Evolutionary conservation across 2,113 vertebrate species (phyloP).

Genomic region (Octodon degus): DNA sequence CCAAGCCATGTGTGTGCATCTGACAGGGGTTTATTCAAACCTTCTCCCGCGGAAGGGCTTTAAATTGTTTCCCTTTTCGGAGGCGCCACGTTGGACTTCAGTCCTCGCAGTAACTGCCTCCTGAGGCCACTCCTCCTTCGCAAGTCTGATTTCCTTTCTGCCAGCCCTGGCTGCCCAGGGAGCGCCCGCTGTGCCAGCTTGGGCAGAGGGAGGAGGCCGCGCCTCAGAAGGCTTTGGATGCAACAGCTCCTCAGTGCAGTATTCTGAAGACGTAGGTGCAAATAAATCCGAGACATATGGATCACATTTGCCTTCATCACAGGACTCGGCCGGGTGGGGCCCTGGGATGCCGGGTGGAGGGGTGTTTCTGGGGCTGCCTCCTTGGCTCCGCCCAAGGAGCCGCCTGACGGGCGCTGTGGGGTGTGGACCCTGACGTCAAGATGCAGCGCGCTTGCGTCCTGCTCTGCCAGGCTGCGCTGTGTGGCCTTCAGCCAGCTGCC

Average conservation of each 20-base stretch:
- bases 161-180: not conserved
- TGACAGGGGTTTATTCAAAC: not conserved
- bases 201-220: not conserved
- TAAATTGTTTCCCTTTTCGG: not conserved
- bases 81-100: not conserved
- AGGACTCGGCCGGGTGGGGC: constrained; percentile 45
- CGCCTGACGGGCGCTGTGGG: not conserved
- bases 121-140: not conserved
- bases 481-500: not conserved
- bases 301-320: constrained; percentile 71
- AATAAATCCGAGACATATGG: constrained; percentile 76
- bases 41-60: not conserved
- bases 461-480: not conserved
- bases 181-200: not conserved
- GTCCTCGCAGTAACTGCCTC: not conserved
- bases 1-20: not conserved
- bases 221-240: constrained; percentile 65
- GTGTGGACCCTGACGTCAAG: not conserved
- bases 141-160: not conserved
- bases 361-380: not conserved
- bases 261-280: constrained; percentile 75
- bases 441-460: not conserved
- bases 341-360: not conserved
- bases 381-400: not conserved
- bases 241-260: constrained; percentile 69